A percentile compares a stretch with the other conserved stretches of the same genome.
Conservation (phyloP, 2,888 invertebrate genomes). For the Scaptomyza reducta region DNA sequence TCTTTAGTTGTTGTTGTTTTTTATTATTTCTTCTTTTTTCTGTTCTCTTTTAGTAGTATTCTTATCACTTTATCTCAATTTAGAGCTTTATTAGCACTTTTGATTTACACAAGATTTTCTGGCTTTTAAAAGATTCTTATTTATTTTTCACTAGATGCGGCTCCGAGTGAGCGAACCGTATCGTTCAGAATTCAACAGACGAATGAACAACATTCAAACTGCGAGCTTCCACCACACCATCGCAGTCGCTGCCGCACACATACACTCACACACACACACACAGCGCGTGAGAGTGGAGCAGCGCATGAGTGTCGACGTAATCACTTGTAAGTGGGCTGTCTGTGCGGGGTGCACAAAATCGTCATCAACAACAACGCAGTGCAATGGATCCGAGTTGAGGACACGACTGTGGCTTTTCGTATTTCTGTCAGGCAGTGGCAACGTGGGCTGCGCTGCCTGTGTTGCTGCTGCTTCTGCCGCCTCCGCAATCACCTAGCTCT, state of each 20-base stretch:
- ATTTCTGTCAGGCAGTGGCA: conserved; percentile 51
- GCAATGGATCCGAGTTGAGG: conserved; percentile 41
- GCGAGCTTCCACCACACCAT: conserved; percentile 70
- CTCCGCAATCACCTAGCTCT: not conserved
- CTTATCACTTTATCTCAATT: conserved; percentile 52
- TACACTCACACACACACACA: conserved; percentile 10
- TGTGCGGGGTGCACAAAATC: conserved; percentile 8
- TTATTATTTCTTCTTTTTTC: conserved; percentile 26
- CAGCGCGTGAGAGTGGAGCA: conserved; percentile 43
- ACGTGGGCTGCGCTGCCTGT: conserved; percentile 51
- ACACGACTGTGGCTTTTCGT: conserved; percentile 16
- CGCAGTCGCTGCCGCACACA: conserved; percentile 47
- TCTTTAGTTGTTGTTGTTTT: conserved; percentile 23
- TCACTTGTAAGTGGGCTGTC: conserved; percentile 64
- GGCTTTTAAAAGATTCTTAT: conserved; percentile 29
- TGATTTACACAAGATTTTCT: conserved; percentile 35
- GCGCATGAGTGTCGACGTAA: conserved; percentile 71
- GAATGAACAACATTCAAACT: conserved; percentile 81
- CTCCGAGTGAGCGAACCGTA: conserved; percentile 69
- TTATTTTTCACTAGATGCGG: conserved; percentile 45
- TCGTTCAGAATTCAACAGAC: conserved; percentile 83
- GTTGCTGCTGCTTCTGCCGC: not conserved
- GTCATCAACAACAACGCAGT: conserved; percentile 39
- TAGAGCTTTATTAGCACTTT: conserved; percentile 36
- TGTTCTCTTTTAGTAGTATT: conserved; percentile 28